Base-by-base conservation (phyloP, 1,140 invertebrate species). In the Ceratoteleas bidentatus region DNA sequence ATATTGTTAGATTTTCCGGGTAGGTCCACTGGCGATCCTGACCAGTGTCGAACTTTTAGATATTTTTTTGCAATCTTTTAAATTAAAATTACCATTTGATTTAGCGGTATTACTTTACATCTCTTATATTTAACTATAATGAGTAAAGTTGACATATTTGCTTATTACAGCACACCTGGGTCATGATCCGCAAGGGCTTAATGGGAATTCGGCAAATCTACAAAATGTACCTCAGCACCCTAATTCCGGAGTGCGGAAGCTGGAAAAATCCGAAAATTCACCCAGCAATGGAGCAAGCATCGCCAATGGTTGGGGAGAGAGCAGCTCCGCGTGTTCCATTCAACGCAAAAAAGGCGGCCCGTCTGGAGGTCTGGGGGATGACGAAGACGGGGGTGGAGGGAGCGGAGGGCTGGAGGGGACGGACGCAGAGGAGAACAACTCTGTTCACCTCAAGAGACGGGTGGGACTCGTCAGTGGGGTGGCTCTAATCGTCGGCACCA, bases 391-490 rank as follows among this genome's bases (percentile, higher is more conserved):
- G 84, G 78, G 87, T 88, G 89, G 88, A 90, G 89, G 91, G 88
- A 66, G 87, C 85, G 85, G 88, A 91, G 88, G 90, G 95, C 83
- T 97, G 96, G 96, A 96, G 96, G 94, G 96, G 95, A 92, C 95
- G 94, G 94, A 95, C 95, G 92, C 96, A 97, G 94, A 95, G 96
- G 92, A 94, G 96, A 94, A 97, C 95, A 95, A 97, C 96, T 91
- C 95, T 97, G 93, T 97, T 97, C 95, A 97, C 96, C 96, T 97
- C 96, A 95, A 97, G 96, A 97, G 96, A 97, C 96, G 96, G 96
- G 96, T 99, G 95, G 97, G 96, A 96, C 96, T 98, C 95, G 94
- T 97, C 96, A 97, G 96, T 96, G 96, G 97, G 96, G 96, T 97
- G 95, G 96, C 96, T 96, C 94, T 98, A 97, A 98, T 98, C 92